A percentile compares a stretch with the other conserved stretches of the same genome.
These are phyloP conservation scores for Zosterops japonicus DNA, from an alignment of 2,113 vertebrate genomes.

Conservation along the genomic window DNA sequence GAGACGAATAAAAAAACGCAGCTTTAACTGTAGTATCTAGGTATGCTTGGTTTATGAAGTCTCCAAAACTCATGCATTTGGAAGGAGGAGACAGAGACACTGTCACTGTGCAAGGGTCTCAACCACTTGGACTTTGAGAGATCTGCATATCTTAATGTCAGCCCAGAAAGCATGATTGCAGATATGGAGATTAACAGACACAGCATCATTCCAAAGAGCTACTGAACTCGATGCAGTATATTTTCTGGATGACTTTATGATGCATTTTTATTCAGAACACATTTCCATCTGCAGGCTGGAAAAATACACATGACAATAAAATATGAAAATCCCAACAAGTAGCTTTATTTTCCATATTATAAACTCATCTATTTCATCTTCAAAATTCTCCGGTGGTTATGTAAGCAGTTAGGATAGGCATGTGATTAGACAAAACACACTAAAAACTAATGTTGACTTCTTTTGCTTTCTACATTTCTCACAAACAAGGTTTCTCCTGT, in stretches of 20 bases:
- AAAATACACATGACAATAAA: background rate
- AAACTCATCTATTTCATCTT: background rate
- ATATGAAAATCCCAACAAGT: background rate
- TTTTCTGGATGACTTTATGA: background rate
- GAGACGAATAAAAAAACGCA: background rate
- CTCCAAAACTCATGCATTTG: background rate
- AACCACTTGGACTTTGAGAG: background rate
- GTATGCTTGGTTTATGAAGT: background rate
- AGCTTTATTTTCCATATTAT: background rate
- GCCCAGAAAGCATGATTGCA: background rate
- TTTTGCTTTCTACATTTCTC: background rate
- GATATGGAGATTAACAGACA: background rate
- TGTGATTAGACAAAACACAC: background rate
- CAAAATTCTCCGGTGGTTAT: background rate
- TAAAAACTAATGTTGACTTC: background rate
- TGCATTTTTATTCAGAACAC: background rate
- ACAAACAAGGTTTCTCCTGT: background rate
- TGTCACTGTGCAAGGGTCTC: background rate
- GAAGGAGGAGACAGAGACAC: background rate
- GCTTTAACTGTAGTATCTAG: background rate
- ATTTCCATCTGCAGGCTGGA: background rate
- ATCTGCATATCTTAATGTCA: background rate
- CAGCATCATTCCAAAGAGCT: background rate
- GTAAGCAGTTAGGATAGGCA: background rate
- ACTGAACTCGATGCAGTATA: rapidly evolving